Evolutionary conservation across 2,888 invertebrate genomes (phyloP), one percentile per base, ranked within the genome.

Genomic region (Empis stercorea): DNA sequence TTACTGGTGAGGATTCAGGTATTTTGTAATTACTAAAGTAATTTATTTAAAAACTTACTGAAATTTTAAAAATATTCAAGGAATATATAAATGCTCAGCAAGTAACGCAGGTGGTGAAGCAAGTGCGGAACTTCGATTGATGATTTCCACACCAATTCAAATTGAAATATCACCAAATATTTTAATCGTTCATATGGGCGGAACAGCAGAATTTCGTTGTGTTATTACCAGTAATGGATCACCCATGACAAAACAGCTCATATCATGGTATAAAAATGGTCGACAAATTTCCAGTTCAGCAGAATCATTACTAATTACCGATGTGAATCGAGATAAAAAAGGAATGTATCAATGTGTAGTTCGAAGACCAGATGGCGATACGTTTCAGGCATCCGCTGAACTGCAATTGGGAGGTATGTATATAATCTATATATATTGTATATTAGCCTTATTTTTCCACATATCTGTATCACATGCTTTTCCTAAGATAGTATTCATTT

Each of bases 341-440:
- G 84, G 84, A 56, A 83, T 84, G 81, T 84, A 84, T 63, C 84
- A 84, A 62, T 84, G 84, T 62, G 74, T 84, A 51, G 83, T 81
- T 9, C 70, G 81, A 51, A 70, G 82, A 52, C 74, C 80, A 30
- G 82, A 83, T 61, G 81, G 82, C 14, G 83, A 83, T 59, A 81
- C 81, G 3, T 82, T 82, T 23, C 85, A 86, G 62, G 84, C 82
- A 10, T 76, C 84, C 1, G 81, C 83, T 1, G 84, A 86, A 65
- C 71, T 87, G 43, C 78, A 81, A 61, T 68, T 84, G 51, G 79
- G 83, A 61, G 80, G 83, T 84, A 62, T 72, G 72, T 65, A 49
- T 48, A 47, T 48, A 47, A 34, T 50, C 47, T 37, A 43, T 36
- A 44, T 30, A n/a, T n/a, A n/a, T n/a, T n/a, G n/a, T n/a, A n/a